Evolutionary conservation across 1,140 invertebrate genomes (phyloP), one percentile per base, ranked within the genome.

Genomic region (Dreissena rostriformis): DNA sequence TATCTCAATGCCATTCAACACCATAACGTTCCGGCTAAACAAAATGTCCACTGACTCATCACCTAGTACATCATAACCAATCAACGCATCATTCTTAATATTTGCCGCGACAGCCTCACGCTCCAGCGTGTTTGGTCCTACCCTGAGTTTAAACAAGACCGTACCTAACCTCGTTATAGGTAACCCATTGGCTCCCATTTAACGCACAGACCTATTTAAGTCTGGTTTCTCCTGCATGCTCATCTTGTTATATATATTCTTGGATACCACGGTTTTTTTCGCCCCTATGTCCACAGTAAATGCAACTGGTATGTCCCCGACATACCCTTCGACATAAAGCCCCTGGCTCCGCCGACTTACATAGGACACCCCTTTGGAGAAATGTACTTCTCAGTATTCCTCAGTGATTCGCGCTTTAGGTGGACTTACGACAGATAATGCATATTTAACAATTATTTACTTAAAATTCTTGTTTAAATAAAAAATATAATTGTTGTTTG

Each of bases 51-150:
- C n/a, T n/a, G n/a, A n/a, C n/a, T n/a, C 53, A 67, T 63, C 75
- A 22, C 29, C 49, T 15, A 76, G 55, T 39, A 39, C 49, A 29
- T 77, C 75, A 67, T 67, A 77, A 15, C 75, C 63, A 5, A 79
- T n/a, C 63, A 79, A 28, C 24, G 76, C 66, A 67, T 79, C 76
- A 53, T 70, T 66, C 19, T 66, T 66, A 49, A 79, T 79, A 63
- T 79, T 66, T 68, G 76, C 76, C 53, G 68, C 76, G 17, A 79
- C 39, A 51, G 68, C 76, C 17, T 79, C 52, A 49, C 66, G 65
- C 2, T 10, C 57, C 68, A 79, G 52, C 65, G 22, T 24, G 7
- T 68, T 39, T 51, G 76, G 19, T 14, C 76, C 76, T 8, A 79
- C 51, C 28, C 63, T 79, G 15, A 79, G 24, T 24, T 66, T 51